Conservation (phyloP, 2,888 invertebrate species). For the Acronicta alni region DNA sequence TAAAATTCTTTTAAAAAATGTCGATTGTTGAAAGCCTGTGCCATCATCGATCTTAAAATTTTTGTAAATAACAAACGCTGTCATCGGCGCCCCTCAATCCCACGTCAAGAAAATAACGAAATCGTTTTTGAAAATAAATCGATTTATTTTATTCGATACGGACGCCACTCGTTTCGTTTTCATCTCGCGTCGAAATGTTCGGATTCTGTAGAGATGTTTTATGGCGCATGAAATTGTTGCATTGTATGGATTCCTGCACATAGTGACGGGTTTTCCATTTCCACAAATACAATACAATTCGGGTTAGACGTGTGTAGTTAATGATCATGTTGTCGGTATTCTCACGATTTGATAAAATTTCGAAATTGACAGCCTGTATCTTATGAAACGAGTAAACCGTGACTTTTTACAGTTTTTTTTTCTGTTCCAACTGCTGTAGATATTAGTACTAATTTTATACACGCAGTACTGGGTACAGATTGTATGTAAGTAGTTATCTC, state of each 20-base stretch:
- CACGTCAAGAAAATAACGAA: constrained; percentile 80
- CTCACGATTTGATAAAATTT: constrained; percentile 63
- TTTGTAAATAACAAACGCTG: constrained; percentile 68
- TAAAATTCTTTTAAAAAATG: constrained; percentile 25
- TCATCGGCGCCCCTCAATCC: constrained; percentile 74
- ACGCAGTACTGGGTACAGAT: too few relatives aligned
- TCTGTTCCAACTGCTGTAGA: neutral
- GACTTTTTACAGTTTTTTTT: neutral
- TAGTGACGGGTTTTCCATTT: constrained; percentile 84
- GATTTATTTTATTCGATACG: constrained; percentile 88
- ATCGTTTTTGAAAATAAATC: constrained; percentile 85
- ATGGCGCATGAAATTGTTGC: constrained; percentile 87
- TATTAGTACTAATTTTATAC: too few relatives aligned
- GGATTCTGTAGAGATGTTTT: constrained; percentile 80
- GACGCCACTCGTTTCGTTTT: constrained; percentile 79
- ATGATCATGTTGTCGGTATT: constrained; percentile 75
- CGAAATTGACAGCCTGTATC: constrained; percentile 14
- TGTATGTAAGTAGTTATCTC: neutral
- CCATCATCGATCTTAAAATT: constrained; percentile 58
- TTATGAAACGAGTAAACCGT: neutral
- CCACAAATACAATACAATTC: constrained; percentile 82
- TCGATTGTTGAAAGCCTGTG: constrained; percentile 43
- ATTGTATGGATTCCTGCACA: constrained; percentile 77
- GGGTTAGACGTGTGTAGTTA: constrained; percentile 75
- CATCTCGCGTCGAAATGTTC: constrained; percentile 74